Evolutionary conservation across 2,888 invertebrate species (phyloP), one percentile per base, ranked within the genome.

Genomic region (Drosophila silvestris): DNA sequence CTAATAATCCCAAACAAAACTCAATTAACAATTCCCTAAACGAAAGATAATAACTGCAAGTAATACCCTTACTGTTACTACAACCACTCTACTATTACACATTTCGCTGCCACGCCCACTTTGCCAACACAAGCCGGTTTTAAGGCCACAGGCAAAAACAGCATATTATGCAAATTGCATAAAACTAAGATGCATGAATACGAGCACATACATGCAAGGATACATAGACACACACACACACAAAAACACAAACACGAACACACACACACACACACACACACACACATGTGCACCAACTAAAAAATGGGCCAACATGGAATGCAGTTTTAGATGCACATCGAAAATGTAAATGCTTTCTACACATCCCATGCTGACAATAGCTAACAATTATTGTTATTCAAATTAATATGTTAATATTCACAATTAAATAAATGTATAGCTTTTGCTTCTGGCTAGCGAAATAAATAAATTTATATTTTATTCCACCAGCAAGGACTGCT

Each of bases 11-110:
- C 44, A 74, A 76, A 71, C 65, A 77, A 77, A 85, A 84, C 83
- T 79, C 81, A 87, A 87, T 88, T 88, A 83, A 81, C 82, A 81
- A 77, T 72, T 77, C 52, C 63, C 85, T 82, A 80, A 86, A 75
- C 81, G 79, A 82, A 82, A 74, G 81, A 86, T 77, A 85, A 77
- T 77, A 79, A 67, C 68, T 66, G 57, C 70, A 63, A 60, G 59
- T 60, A 28, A 9, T 35, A 41, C 39, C 47, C 47, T 9, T 30
- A 12, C 51, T 16, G 7, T 7, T 47, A 16, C 51, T 1, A 51
- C 28, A 28, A 12, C 28, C 4, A 26, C 16, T 9, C 16, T 0
- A 16, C 16, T 5, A 26, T 5, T 7, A 2, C 26, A 26, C 47
- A 26, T 26, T 19, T 26, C 22, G 37, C 37, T 32, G 56, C 54